phyloP scores from a whole-genome alignment of 2,888 invertebrate species.

The Corbicula japonica region DNA sequence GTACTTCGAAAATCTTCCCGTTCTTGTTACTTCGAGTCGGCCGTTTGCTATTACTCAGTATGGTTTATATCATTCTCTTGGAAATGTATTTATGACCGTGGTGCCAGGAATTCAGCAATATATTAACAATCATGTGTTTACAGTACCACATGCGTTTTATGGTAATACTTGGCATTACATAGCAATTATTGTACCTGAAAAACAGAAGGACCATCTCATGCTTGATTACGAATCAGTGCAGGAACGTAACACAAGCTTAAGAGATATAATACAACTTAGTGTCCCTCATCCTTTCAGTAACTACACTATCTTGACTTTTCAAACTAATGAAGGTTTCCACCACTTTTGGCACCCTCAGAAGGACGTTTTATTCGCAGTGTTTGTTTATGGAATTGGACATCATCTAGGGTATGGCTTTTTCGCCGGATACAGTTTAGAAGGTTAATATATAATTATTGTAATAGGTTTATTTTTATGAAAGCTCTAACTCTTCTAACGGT shows the following conservation, averaged over 20 bases:
- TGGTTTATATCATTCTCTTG: background rate
- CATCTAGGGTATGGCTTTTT: constrained; percentile 11
- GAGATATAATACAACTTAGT: background rate
- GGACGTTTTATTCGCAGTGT: constrained; percentile 3
- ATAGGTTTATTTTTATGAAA: too few species aligned
- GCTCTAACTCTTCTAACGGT: too few species aligned
- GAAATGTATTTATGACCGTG: constrained; percentile 15
- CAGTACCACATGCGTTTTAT: constrained; percentile 9
- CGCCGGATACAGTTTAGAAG: constrained; percentile 10
- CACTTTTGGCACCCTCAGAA: background rate
- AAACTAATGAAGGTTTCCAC: background rate
- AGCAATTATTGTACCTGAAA: constrained; percentile 4
- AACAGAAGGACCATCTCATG: background rate
- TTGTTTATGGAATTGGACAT: background rate
- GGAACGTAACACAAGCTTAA: background rate
- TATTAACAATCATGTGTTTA: constrained; percentile 4
- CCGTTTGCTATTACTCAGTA: constrained; percentile 16
- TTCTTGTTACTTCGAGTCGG: background rate
- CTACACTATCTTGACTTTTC: constrained; percentile 1
- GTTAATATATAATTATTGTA: background rate
- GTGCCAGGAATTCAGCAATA: constrained; percentile 22
- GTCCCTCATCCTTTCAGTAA: constrained; percentile 7
- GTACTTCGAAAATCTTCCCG: constrained; percentile 1
- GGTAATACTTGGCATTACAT: constrained; percentile 8
- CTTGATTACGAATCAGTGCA: background rate